Base-by-base conservation (phyloP, 2,797 vertebrate species). In the Valencia hispanica region DNA sequence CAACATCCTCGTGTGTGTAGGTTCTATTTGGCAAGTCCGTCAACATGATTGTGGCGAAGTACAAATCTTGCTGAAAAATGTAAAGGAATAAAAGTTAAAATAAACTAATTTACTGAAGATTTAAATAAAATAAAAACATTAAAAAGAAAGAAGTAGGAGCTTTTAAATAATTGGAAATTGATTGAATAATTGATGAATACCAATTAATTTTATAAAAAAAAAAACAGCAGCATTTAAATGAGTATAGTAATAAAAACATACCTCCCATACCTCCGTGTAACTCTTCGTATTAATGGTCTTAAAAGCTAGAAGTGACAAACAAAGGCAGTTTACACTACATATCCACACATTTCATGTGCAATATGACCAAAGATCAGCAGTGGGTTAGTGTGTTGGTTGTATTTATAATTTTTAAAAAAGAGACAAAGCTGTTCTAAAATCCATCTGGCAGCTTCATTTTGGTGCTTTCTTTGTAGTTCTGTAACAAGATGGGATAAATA, bases 21-120 rank as follows among this genome's bases (percentile, higher is more conserved):
- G 82, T 86, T 61, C 71, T 85, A 32, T 89, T 89, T 0, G 97
- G 96, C 30, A 98, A 88, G 79, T 95, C 95, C 1, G 96, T 96
- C 80, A 98, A 79, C 81, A 96, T 93, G 69, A 97, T 70, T 0
- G 83, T 83, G 41, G 79, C 47, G 9, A 25, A 32, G 8, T 0
- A 36, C 0, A 63, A 20, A 10, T 11, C 10, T 0, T 0, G 5
- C 41, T 0, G 0, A 2, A 4, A 12, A 41, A 47, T 74, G 86
- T 89, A 8, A 4, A 30, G 47, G 51, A 77, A 27, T 39, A 7
- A 15, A 12, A 47, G 27, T 18, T n/a, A 36, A 25, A 65, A 14
- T 15, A 65, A 7, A 39, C 7, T 22, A 15, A 10, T 45, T 36
- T 22, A 2, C 9, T 41, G 11, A 41, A 25, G 12, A 39, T 6